phyloP scores from a whole-genome alignment of 2,888 invertebrate genomes.

The Druceiella hillmani region DNA sequence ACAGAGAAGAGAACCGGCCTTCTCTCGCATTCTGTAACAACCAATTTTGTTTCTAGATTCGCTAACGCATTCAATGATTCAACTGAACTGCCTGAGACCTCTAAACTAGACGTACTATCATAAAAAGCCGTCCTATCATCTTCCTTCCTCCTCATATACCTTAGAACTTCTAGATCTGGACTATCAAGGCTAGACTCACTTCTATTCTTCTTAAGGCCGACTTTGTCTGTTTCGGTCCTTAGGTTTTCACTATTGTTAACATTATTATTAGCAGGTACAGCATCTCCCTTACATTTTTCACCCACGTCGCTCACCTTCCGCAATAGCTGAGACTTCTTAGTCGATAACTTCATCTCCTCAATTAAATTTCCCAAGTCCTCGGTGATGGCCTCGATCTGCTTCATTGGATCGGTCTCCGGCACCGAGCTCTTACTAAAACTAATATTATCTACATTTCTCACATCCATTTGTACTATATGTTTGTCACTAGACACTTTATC shows the following conservation, averaged over 20 bases:
- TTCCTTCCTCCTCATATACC: conserved; percentile 40
- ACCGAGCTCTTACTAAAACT: too few relatives aligned
- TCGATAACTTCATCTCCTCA: conserved; percentile 38
- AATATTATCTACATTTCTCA: too few relatives aligned
- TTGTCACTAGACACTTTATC: too few relatives aligned
- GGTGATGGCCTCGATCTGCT: conserved; percentile 38
- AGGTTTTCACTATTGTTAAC: too few relatives aligned
- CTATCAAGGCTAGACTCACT: conserved; percentile 50
- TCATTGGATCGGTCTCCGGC: conserved; percentile 33
- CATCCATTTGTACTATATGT: too few relatives aligned
- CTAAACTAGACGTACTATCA: conserved; percentile 45
- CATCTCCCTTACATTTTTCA: conserved; percentile 20
- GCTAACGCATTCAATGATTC: conserved; percentile 38
- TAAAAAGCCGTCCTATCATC: conserved; percentile 36
- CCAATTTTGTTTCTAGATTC: conserved; percentile 1
- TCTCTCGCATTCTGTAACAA: conserved; percentile 20
- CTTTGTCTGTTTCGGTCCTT: too few relatives aligned
- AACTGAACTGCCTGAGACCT: conserved; percentile 47
- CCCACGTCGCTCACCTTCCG: too few relatives aligned
- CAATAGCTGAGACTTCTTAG: conserved; percentile 30
- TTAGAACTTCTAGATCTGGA: conserved; percentile 48
- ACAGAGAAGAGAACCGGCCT: conserved; percentile 32
- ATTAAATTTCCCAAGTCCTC: conserved; percentile 42
- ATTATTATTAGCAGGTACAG: too few relatives aligned
- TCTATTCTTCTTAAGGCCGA: conserved; percentile 48